These are phyloP conservation scores for Scaptomyza graminum DNA, from an alignment of 1,140 invertebrate genomes.

Conservation along the genomic window DNA sequence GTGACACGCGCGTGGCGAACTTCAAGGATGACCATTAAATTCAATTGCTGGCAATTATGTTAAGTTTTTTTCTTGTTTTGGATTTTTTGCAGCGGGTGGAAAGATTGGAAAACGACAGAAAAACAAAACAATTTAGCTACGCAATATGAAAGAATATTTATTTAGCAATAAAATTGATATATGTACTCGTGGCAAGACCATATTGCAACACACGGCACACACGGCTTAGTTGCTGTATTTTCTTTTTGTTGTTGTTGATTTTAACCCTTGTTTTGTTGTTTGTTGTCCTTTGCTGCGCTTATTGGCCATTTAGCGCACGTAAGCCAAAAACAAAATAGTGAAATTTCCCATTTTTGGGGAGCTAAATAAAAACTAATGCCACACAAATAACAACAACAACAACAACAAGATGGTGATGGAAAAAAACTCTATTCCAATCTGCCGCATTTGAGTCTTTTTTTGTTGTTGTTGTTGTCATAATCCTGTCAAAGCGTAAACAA, in stretches of 20 bases:
- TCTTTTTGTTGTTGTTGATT: conserved; percentile 19
- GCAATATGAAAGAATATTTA: conserved; percentile 59
- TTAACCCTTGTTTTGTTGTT: conserved; percentile 11
- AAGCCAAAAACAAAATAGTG: conserved; percentile 63
- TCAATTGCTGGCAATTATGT: conserved; percentile 69
- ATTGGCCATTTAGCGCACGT: conserved; percentile 81
- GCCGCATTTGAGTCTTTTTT: conserved; percentile 61
- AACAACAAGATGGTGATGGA: conserved; percentile 10
- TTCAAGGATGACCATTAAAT: conserved; percentile 56
- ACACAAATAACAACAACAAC: conserved; percentile 33
- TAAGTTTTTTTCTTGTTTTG: conserved; percentile 37
- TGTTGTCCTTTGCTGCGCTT: conserved; percentile 49
- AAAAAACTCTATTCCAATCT: conserved; percentile 44
- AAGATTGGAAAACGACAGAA: neutral
- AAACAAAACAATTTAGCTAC: conserved; percentile 68
- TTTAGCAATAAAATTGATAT: conserved; percentile 82
- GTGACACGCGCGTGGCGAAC: conserved; percentile 37
- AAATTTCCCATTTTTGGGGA: conserved; percentile 43
- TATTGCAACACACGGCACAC: conserved; percentile 41
- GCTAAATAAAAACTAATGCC: conserved; percentile 76
- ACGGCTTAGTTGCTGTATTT: conserved; percentile 62
- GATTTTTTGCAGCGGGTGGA: conserved; percentile 3
- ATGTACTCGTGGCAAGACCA: conserved; percentile 71
- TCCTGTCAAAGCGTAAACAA: conserved; percentile 81
- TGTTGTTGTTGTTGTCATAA: too few species aligned